Evolutionary conservation across 2,888 invertebrate species (phyloP).

Genomic region (Boloria selene): DNA sequence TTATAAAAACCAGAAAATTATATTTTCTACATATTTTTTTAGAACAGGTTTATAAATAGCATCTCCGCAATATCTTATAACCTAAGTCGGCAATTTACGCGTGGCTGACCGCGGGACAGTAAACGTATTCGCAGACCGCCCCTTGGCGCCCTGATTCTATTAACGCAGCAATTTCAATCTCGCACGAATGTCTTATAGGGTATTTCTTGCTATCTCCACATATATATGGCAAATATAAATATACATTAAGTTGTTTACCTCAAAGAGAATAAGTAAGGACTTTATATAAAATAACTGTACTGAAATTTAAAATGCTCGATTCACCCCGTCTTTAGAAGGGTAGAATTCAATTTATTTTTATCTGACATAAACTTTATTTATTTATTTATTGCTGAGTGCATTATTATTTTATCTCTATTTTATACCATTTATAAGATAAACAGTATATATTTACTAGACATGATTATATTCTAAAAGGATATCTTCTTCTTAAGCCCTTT

Average conservation of each 20-base stretch:
- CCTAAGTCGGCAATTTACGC: conserved; percentile 42
- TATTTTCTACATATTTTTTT: no score
- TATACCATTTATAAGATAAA: no score
- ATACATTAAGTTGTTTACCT: not conserved
- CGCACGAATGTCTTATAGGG: conserved; percentile 50
- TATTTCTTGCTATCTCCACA: conserved; percentile 36
- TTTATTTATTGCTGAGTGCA: no score
- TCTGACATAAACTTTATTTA: no score
- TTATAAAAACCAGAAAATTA: no score
- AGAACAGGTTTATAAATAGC: conserved; percentile 4
- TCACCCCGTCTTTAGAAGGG: no score
- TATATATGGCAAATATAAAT: conserved; percentile 1
- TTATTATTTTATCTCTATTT: no score
- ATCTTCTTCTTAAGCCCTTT: no score
- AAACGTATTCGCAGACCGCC: conserved; percentile 51
- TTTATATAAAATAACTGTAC: not conserved
- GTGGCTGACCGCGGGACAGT: conserved; percentile 54
- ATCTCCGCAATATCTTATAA: conserved; percentile 20
- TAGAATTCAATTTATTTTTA: no score
- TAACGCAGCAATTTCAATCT: conserved; percentile 63
- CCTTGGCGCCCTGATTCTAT: conserved; percentile 56
- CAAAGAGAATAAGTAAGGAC: not conserved
- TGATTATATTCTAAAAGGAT: no score
- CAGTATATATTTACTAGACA: no score
- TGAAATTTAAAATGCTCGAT: no score